Evolutionary conservation across 2,113 vertebrate species (phyloP).

Genomic region (Bucco capensis): DNA sequence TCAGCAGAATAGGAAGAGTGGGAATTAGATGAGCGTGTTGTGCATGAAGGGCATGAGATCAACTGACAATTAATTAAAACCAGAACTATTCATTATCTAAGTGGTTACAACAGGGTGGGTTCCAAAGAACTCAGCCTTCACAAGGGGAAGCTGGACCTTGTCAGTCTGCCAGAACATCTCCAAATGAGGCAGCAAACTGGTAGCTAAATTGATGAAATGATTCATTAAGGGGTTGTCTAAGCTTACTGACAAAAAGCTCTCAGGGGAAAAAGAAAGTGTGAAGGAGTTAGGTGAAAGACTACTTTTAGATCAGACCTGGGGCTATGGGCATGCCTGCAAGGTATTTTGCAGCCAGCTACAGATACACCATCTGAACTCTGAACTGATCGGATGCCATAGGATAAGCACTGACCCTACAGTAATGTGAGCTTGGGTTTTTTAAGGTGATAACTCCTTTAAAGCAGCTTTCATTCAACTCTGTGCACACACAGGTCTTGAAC

Average conservation of each 20-base stretch:
- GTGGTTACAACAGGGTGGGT: neutral
- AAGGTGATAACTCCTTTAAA: conserved; percentile 9
- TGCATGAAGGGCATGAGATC: neutral
- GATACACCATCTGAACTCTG: neutral
- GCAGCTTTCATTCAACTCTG: neutral
- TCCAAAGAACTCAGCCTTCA: neutral
- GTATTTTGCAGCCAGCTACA: neutral
- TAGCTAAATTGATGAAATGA: neutral
- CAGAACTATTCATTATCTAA: neutral
- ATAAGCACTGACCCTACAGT: neutral
- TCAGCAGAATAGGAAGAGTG: neutral
- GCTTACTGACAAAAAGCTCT: neutral
- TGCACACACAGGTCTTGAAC: neutral
- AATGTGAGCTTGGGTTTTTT: conserved; percentile 14
- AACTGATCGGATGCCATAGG: neutral
- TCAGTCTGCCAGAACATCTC: neutral
- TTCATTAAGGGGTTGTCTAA: neutral
- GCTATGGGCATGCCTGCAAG: neutral
- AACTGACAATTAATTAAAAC: neutral
- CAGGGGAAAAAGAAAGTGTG: neutral
- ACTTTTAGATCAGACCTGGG: neutral
- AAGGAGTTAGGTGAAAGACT: neutral
- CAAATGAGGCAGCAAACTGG: neutral
- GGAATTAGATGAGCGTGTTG: neutral
- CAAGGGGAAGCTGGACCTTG: neutral